phyloP scores from a whole-genome alignment of 1,140 invertebrate genomes.

The Cotesia chilonis region DNA sequence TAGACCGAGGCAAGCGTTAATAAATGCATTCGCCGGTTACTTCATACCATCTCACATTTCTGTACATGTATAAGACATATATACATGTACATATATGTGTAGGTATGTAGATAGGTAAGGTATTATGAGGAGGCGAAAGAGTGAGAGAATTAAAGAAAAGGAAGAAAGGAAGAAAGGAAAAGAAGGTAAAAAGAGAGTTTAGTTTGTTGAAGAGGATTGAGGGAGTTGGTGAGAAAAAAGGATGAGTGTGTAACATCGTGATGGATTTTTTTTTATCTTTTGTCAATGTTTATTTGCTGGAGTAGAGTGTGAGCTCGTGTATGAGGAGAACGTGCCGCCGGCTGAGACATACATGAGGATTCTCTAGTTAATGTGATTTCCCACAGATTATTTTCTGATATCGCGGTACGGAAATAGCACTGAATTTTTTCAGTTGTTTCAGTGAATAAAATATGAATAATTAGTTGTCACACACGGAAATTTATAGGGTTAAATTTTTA shows the following conservation, averaged over 20 bases:
- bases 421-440: too few relatives aligned
- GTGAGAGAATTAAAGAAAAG: too few relatives aligned
- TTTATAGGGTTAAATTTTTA: too few relatives aligned
- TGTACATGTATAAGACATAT: not conserved
- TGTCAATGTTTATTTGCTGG: conserved; percentile 14
- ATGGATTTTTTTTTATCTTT: conserved; percentile 12
- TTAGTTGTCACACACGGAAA: too few relatives aligned
- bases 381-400: too few relatives aligned
- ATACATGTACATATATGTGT: not conserved
- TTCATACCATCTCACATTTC: not conserved
- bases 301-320: not conserved
- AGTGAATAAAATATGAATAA: too few relatives aligned
- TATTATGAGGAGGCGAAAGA: too few relatives aligned
- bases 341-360: conserved; percentile 3
- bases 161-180: too few relatives aligned
- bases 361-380: too few relatives aligned
- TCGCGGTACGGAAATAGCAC: too few relatives aligned
- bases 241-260: not conserved
- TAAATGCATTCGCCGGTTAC: conserved; percentile 24
- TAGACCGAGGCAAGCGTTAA: conserved; percentile 22
- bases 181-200: too few relatives aligned
- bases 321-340: conserved; percentile 13
- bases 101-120: not conserved
- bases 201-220: too few relatives aligned
- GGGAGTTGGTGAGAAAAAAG: conserved; percentile 6